Conservation (phyloP, 2,888 invertebrate genomes). For the Andrena hattorfiana region DNA sequence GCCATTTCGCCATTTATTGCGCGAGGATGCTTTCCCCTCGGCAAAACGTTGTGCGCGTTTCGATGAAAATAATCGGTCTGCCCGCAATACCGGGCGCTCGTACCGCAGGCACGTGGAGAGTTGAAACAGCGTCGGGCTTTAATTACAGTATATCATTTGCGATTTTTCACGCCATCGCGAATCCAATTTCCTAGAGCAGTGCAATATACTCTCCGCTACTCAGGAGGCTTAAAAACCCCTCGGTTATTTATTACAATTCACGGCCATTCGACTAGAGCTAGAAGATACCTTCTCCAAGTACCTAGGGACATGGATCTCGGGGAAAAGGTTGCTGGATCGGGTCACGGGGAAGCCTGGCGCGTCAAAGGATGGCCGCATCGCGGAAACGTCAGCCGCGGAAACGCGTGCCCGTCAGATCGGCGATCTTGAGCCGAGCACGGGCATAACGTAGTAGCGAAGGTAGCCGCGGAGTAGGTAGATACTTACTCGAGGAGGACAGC, state of each 20-base stretch:
- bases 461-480: slow-evolving; percentile 65
- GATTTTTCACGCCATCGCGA: too few species aligned
- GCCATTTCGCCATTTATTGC: slow-evolving; percentile 24
- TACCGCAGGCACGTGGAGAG: not conserved
- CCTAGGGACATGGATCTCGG: too few species aligned
- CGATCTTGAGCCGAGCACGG: slow-evolving; percentile 44
- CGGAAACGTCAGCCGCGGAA: slow-evolving; percentile 55
- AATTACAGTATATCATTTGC: not conserved
- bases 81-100: not conserved
- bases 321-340: slow-evolving; percentile 31
- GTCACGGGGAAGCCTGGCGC: slow-evolving; percentile 30
- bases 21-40: not conserved
- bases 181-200: too few species aligned
- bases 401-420: slow-evolving; percentile 57
- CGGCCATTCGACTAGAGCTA: too few species aligned
- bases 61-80: slow-evolving; percentile 2
- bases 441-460: slow-evolving; percentile 63
- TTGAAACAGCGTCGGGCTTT: not conserved
- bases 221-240: too few species aligned
- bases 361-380: slow-evolving; percentile 56
- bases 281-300: too few species aligned
- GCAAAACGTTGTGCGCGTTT: not conserved
- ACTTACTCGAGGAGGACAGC: slow-evolving; percentile 76
- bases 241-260: too few species aligned
- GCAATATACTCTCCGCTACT: too few species aligned